These are phyloP conservation scores for Ichneumoninae sp. DNA, from an alignment of 2,888 invertebrate species.

Conservation along the genomic window DNA sequence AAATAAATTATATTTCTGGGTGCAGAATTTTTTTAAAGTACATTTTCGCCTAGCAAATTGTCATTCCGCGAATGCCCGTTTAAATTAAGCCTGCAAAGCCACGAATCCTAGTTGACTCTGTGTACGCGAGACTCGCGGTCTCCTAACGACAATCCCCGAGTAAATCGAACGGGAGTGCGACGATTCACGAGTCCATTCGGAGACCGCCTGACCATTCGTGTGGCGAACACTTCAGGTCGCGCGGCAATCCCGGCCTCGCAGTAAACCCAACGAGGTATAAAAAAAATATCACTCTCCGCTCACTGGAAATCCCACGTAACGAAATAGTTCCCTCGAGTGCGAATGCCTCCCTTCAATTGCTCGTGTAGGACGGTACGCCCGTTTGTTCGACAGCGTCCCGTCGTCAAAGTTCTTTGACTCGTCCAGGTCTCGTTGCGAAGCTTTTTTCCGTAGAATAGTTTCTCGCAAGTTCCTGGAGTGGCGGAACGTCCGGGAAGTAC, in stretches of 20 bases:
- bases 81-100: background rate
- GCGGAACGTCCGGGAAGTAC: background rate
- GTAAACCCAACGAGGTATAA: constrained; percentile 38
- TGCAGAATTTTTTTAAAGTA: background rate
- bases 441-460: background rate
- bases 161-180: background rate
- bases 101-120: constrained; percentile 1
- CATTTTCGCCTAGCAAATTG: background rate
- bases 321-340: constrained; percentile 6
- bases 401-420: background rate
- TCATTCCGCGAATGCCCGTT: background rate
- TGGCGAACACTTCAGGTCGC: background rate
- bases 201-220: background rate
- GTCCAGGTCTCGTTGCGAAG: background rate
- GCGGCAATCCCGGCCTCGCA: constrained; percentile 31
- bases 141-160: background rate
- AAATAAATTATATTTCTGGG: no score
- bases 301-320: constrained; percentile 27
- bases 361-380: background rate
- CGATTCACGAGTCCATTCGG: constrained; percentile 24
- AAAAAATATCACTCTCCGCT: constrained; percentile 33
- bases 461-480: background rate
- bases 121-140: background rate
- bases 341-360: constrained; percentile 24
- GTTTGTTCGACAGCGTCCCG: background rate